phyloP scores from a whole-genome alignment of 2,888 invertebrate genomes.

The Zaprionus obscuricornis region DNA sequence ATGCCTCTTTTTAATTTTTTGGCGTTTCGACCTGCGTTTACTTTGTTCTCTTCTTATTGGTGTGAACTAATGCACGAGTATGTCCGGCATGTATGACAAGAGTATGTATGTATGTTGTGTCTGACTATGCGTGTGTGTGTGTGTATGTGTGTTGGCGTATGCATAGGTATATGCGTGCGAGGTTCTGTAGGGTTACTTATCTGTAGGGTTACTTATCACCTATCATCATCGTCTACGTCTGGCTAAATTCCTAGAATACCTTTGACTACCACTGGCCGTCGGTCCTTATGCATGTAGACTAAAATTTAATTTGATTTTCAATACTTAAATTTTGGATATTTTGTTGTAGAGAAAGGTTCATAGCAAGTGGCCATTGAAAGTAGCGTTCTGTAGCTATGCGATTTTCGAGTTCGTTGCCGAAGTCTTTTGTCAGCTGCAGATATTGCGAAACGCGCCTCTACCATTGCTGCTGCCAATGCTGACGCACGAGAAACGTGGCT shows the following conservation, averaged over 20 bases:
- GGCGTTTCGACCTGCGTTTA: conserved; percentile 64
- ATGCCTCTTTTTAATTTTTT: conserved; percentile 47
- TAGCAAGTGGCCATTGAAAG: no score
- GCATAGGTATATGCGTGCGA: neutral
- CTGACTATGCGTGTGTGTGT: conserved; percentile 20
- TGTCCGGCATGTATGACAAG: conserved; percentile 40
- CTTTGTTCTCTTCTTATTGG: conserved; percentile 55
- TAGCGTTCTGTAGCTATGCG: neutral
- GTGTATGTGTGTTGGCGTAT: neutral
- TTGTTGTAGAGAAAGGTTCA: no score
- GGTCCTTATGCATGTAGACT: conserved; percentile 11
- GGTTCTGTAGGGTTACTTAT: conserved; percentile 21
- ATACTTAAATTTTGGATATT: conserved; percentile 1
- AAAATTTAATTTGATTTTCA: neutral
- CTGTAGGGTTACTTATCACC: conserved; percentile 26
- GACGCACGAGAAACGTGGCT: no score
- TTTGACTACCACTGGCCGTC: no score
- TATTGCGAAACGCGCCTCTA: conserved; percentile 1
- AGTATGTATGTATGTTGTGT: conserved; percentile 4
- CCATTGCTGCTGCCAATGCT: no score
- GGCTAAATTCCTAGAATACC: conserved; percentile 44
- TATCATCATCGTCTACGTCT: conserved; percentile 19
- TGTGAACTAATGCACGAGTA: conserved; percentile 53
- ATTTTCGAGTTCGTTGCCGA: conserved; percentile 40
- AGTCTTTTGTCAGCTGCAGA: conserved; percentile 31